Base-by-base conservation (phyloP, 1,140 invertebrate species). In the Dendroctonus ponderosae region DNA sequence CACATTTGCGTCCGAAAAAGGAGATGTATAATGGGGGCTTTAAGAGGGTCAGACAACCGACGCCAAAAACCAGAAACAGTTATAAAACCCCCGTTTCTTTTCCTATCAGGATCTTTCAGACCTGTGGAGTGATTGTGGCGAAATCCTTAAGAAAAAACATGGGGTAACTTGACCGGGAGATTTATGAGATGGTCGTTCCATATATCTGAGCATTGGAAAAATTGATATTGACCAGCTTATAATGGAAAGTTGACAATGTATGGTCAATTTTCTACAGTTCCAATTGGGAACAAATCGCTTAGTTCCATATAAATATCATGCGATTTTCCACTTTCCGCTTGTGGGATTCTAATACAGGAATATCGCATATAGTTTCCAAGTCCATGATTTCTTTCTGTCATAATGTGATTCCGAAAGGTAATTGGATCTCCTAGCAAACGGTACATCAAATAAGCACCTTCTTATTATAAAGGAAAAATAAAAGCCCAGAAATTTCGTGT, bases 111-210 rank as follows among this genome's bases (percentile, higher is more conserved):
- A 62, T 61, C 49, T 53, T 61, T 46, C 65, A 67, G 65, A 67
- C 57, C 65, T 67, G 65, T 67, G 46, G 65, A 67, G 65, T 67
- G 65, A 67, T 67, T 67, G 65, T 67, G 65, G 65, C 40, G 38
- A 66, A 66, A 66, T 66, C 63, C 63, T 66, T 58, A 41, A 56
- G 58, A 56, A 66, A 66, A 66, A 57, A 66, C 52, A 56, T 58
- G 63, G 51, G 62, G 50, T 64, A 66, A 40, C 26, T 54, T 56
- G 46, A 14, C 40, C 12, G 15, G 43, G 51, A 66, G 63, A 66
- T 66, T 66, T 66, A 66, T 66, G 43, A 59, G 63, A 66, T 46
- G 39, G 37, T 56, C 53, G 43, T 66, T 66, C 56, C 52, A 54
- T 52, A 66, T 66, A 66, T 66, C 46, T 57, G 50, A 39, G 46